phyloP scores from a whole-genome alignment of 2,797 vertebrate genomes.

The Harpagifer antarcticus region DNA sequence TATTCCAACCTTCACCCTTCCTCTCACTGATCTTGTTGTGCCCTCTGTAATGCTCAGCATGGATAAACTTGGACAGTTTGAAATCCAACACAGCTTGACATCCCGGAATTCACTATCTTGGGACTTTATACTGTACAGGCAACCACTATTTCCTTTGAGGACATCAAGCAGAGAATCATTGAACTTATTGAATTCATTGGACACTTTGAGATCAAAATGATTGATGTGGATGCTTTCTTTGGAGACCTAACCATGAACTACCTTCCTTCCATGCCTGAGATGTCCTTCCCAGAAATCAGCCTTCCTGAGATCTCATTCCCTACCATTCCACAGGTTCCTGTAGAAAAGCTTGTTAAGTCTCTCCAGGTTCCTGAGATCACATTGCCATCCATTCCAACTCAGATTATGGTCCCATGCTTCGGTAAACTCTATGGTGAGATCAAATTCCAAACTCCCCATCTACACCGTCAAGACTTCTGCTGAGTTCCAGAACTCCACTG shows the following conservation, averaged over 20 bases:
- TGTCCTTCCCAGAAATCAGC: conserved; percentile 87
- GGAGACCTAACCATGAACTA: conserved; percentile 86
- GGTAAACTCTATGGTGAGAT: conserved; percentile 90
- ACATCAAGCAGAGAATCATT: conserved; percentile 88
- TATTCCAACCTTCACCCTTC: conserved; percentile 88
- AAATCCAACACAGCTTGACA: conserved; percentile 87
- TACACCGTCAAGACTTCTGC: conserved; percentile 86
- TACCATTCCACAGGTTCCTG: conserved; percentile 86
- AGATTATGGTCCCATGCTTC: conserved; percentile 87
- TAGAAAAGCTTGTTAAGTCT: conserved; percentile 83
- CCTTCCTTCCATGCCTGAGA: conserved; percentile 82
- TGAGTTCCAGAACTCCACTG: conserved; percentile 87
- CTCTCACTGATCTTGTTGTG: conserved; percentile 90
- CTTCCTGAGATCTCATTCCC: conserved; percentile 86
- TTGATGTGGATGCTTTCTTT: conserved; percentile 84
- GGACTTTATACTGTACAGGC: conserved; percentile 83
- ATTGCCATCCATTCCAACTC: conserved; percentile 87
- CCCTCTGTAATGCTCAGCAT: conserved; percentile 87
- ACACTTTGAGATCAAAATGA: conserved; percentile 83
- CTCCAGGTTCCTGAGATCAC: conserved; percentile 90
- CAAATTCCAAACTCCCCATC: conserved; percentile 88
- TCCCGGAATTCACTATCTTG: conserved; percentile 90
- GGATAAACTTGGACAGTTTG: conserved; percentile 78
- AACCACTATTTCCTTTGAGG: conserved; percentile 86
- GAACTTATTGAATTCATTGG: conserved; percentile 87